Percentiles rank a stretch among this genome's conserved stretches.
These are phyloP conservation scores for Phaethon lepturus DNA, from an alignment of 2,113 vertebrate species.

Conservation along the genomic window DNA sequence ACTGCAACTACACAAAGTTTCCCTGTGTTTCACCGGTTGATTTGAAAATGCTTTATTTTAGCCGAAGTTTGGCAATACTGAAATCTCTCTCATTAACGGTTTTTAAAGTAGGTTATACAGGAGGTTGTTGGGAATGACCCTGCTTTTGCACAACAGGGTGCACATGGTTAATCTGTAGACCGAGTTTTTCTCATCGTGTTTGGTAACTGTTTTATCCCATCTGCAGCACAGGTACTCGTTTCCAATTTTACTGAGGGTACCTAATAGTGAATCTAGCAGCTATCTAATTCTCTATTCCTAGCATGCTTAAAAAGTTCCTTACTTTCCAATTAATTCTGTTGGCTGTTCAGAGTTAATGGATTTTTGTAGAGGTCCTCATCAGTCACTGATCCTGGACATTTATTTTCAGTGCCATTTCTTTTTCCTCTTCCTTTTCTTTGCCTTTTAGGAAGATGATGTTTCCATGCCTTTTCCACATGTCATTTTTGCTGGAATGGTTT, in stretches of 20 bases:
- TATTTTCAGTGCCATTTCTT: not conserved
- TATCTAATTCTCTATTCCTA: not conserved
- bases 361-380: not conserved
- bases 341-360: not conserved
- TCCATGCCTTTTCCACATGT: not conserved
- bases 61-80: not conserved
- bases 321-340: not conserved
- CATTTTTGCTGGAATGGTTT: not conserved
- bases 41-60: not conserved
- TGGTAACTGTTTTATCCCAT: not conserved
- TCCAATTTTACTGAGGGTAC: not conserved
- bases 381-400: not conserved
- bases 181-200: fast-evolving
- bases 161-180: not conserved
- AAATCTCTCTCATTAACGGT: not conserved
- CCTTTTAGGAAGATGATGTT: not conserved
- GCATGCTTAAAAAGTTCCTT: not conserved
- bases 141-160: fast-evolving
- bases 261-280: not conserved
- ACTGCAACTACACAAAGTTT: fast-evolving
- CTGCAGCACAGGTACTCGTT: fast-evolving
- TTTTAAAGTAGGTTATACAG: not conserved
- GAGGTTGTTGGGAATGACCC: not conserved
- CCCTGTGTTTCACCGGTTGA: not conserved
- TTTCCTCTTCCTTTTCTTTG: not conserved